phyloP scores from a whole-genome alignment of 1,140 invertebrate species.

The Acromyrmex charruanus region DNA sequence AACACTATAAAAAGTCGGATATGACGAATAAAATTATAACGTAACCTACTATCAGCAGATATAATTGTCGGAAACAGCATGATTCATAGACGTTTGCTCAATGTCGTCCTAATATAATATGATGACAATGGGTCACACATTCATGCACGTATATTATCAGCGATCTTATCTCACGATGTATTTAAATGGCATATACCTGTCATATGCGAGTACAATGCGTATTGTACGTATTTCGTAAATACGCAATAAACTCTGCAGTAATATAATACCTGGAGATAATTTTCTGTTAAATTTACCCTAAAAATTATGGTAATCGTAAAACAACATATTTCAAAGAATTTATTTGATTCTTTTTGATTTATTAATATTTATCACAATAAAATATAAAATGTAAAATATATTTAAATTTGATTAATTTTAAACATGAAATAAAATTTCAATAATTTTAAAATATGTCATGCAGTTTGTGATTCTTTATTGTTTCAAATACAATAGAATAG shows the following conservation, averaged over 20 bases:
- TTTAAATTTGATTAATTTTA: too few relatives aligned
- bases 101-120: conserved; percentile 35
- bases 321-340: too few relatives aligned
- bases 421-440: too few relatives aligned
- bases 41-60: conserved; percentile 46
- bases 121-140: conserved; percentile 14
- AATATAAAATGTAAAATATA: too few relatives aligned
- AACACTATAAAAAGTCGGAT: not conserved
- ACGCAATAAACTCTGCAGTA: not conserved
- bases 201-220: not conserved
- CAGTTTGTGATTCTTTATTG: too few relatives aligned
- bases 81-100: conserved; percentile 42
- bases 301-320: too few relatives aligned
- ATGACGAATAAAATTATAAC: conserved; percentile 26
- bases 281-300: too few relatives aligned
- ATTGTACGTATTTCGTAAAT: not conserved
- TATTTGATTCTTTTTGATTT: too few relatives aligned
- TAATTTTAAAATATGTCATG: too few relatives aligned
- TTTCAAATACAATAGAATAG: too few relatives aligned
- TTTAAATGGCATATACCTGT: conserved; percentile 37
- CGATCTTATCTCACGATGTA: conserved; percentile 46
- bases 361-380: too few relatives aligned
- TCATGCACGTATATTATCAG: conserved; percentile 35
- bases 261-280: not conserved
- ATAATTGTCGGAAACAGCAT: conserved; percentile 65